phyloP scores from a whole-genome alignment of 1,140 invertebrate genomes.

The Trissolcus basalis region DNA sequence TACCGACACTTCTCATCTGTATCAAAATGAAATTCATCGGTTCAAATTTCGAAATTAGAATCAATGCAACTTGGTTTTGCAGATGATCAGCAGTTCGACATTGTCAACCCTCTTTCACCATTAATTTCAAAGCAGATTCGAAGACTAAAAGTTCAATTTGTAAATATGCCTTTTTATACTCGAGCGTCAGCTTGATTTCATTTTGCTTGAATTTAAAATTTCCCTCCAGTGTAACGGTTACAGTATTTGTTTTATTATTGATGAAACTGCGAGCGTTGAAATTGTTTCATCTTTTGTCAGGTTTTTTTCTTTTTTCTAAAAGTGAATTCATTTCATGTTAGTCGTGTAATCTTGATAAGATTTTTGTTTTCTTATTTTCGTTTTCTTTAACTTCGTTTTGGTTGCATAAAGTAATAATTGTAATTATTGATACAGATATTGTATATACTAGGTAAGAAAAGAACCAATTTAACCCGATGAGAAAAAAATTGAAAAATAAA shows the following conservation, averaged over 20 bases:
- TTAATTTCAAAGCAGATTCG: conserved; percentile 27
- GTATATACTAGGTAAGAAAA: conserved; percentile 42
- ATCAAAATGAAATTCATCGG: not conserved
- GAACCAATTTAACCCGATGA: conserved; percentile 22
- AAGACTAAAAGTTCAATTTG: conserved; percentile 45
- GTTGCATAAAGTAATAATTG: conserved; percentile 8
- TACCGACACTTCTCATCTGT: conserved; percentile 2
- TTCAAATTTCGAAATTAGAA: not conserved
- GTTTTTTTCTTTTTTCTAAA: not conserved
- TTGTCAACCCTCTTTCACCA: conserved; percentile 3
- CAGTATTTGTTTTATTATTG: not conserved
- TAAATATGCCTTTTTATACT: conserved; percentile 61
- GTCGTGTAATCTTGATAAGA: not conserved
- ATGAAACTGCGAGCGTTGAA: not conserved
- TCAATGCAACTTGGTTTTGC: no score
- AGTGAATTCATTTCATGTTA: not conserved
- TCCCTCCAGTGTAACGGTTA: not conserved
- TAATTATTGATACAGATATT: conserved; percentile 35
- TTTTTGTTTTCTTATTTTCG: conserved; percentile 2
- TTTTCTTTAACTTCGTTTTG: conserved; percentile 5
- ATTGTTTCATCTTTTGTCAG: not conserved
- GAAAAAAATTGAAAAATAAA: conserved; percentile 11
- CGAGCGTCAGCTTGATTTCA: conserved; percentile 22
- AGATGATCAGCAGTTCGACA: no score
- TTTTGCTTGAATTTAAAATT: conserved; percentile 1